Evolutionary conservation across 2,113 vertebrate species (phyloP), one percentile per base, ranked within the genome.

Genomic region (Hippocampus comes): DNA sequence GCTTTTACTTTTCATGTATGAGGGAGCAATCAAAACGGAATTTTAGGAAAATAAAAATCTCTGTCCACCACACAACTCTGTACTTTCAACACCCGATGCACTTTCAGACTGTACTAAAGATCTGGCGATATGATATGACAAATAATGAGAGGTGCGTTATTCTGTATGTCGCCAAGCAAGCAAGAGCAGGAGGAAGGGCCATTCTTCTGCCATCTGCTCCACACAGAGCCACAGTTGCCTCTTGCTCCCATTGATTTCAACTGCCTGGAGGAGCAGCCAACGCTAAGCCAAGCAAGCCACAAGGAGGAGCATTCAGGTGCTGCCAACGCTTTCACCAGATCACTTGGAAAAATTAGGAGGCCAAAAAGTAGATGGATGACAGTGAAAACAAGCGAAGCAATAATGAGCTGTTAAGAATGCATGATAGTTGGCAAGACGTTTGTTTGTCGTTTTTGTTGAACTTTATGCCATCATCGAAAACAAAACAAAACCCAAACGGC

Each of bases 401-500:
- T 86, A 86, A 88, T 87, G 88, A 87, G 86, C 83, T 80, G 85
- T 79, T 88, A 73, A 77, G 79, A 88, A 86, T 78, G 78, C 74
- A 80, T 15, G 56, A 76, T 92, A 89, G 92, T 89, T 93, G 88
- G 86, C 78, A 81, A 83, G 83, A 86, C 90, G 91, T 92, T 89
- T 91, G 91, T 91, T 92, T 92, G 88, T 90, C 88, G 88, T 90
- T 91, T 84, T 38, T 77, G 80, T 81, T 92, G 90, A 93, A 92
- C 90, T 90, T 91, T 91, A 78, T 72, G 75, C 85, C 79, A 80
- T 79, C 69, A 74, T 78, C 59, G 80, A 86, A 85, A 76, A 79
- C 70, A 81, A 70, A 78, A 89, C 83, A 78, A 90, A 90, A 89
- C 88, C 88, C 84, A 89, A 89, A 81, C 86, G 89, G 85, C 91